Percentiles rank a stretch among this genome's conserved stretches.
Evolutionary conservation across 1,140 invertebrate genomes (phyloP).

Genomic region (Drosophila aff.): DNA sequence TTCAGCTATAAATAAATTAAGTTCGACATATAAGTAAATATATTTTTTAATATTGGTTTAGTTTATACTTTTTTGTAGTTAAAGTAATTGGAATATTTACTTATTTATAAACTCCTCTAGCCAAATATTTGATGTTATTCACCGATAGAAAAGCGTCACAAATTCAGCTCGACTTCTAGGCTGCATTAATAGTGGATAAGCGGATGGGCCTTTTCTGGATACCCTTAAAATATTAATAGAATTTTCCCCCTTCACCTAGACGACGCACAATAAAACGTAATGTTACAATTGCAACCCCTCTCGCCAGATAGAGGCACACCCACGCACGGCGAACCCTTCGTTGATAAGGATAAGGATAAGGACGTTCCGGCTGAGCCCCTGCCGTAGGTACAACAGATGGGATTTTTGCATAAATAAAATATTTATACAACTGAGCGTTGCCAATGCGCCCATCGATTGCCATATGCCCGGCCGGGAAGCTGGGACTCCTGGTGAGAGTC

Average conservation of each 20-base stretch:
- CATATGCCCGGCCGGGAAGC: conserved; percentile 39
- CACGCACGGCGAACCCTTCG: conserved; percentile 39
- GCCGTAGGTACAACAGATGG: conserved; percentile 42
- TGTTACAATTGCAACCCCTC: conserved; percentile 38
- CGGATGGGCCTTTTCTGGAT: conserved; percentile 8
- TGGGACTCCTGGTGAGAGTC: conserved; percentile 12
- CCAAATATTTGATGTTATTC: not conserved
- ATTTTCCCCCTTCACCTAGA: conserved; percentile 23
- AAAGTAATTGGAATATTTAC: not conserved
- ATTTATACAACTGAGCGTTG: conserved; percentile 50
- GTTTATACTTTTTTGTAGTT: too few species aligned
- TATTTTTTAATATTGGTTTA: not conserved
- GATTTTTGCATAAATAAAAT: conserved; percentile 52
- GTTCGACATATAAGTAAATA: not conserved
- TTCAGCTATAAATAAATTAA: too few species aligned
- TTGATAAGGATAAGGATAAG: conserved; percentile 29
- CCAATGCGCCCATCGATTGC: conserved; percentile 48
- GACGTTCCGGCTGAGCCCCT: not conserved
- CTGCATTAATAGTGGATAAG: not conserved
- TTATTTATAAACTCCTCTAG: not conserved
- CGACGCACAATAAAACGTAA: conserved; percentile 38
- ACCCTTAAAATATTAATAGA: conserved; percentile 48
- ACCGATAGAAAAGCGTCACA: not conserved
- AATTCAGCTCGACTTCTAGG: not conserved
- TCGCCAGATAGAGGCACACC: conserved; percentile 2